A percentile compares a stretch with the other conserved stretches of the same genome.
These are phyloP conservation scores for Parambassis ranga DNA, from an alignment of 2,797 vertebrate genomes.

Conservation along the genomic window DNA sequence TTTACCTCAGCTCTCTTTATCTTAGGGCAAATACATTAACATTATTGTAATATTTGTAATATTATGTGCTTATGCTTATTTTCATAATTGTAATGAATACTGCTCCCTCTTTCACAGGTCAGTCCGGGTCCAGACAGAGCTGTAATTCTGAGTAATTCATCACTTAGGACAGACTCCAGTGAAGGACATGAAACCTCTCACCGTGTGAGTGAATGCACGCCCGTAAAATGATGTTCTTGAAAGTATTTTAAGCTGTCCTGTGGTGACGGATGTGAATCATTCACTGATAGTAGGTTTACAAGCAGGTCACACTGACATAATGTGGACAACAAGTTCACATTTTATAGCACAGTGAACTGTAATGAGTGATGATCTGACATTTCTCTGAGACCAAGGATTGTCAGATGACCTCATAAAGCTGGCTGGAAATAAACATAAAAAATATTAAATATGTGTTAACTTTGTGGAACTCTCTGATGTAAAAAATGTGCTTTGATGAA, in stretches of 20 bases:
- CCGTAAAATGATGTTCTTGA: neutral
- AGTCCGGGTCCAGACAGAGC: conserved; percentile 18
- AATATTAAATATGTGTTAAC: too few relatives aligned
- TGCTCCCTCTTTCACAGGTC: conserved; percentile 52
- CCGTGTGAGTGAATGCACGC: neutral
- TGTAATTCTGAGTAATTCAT: conserved; percentile 11
- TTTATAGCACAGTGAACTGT: conserved; percentile 51
- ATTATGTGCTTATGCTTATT: neutral
- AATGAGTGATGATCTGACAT: conserved; percentile 32
- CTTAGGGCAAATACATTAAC: too few relatives aligned
- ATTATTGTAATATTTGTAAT: too few relatives aligned
- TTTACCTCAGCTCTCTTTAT: too few relatives aligned
- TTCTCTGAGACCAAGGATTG: conserved; percentile 11
- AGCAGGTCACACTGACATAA: conserved; percentile 60
- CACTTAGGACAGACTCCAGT: conserved; percentile 26
- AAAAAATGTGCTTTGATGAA: too few relatives aligned
- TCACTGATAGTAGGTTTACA: conserved; percentile 33
- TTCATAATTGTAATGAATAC: neutral
- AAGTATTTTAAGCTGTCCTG: neutral
- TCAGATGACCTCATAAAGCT: conserved; percentile 35
- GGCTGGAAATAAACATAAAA: too few relatives aligned
- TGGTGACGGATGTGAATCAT: conserved; percentile 42
- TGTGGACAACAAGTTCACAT: conserved; percentile 30
- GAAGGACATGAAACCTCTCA: conserved; percentile 10
- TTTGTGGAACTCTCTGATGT: too few relatives aligned